These are phyloP conservation scores for Anguilla anguilla DNA, from an alignment of 2,797 vertebrate species.

Conservation along the genomic window DNA sequence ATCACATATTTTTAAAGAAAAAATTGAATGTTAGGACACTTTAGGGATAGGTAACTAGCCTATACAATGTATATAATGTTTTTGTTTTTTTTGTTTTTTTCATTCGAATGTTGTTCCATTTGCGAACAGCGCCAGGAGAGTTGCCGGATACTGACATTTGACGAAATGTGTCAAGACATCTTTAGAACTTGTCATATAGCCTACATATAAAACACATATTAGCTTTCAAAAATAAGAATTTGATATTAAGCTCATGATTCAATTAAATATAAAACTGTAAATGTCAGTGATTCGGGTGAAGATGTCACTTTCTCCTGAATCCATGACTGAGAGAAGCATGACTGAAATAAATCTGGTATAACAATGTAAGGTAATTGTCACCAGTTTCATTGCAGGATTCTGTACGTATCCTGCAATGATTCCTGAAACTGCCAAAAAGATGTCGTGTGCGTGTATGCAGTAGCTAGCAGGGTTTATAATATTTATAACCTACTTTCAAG, in stretches of 20 bases:
- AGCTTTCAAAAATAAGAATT: not conserved
- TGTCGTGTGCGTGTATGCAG: too few relatives aligned
- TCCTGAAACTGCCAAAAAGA: too few relatives aligned
- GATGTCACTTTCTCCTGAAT: not conserved
- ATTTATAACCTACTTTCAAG: too few relatives aligned
- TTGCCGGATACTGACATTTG: not conserved
- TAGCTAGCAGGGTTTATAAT: too few relatives aligned
- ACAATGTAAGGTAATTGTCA: not conserved
- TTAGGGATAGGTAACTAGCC: not conserved
- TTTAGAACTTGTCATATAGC: not conserved
- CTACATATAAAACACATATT: not conserved
- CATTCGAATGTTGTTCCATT: not conserved
- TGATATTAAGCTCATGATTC: not conserved
- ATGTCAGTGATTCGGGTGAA: not conserved
- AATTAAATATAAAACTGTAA: not conserved
- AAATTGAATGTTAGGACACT: not conserved
- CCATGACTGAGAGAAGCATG: not conserved
- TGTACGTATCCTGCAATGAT: too few relatives aligned
- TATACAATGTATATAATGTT: not conserved
- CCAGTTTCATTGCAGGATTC: too few relatives aligned
- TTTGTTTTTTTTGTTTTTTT: too few relatives aligned
- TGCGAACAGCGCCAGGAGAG: not conserved
- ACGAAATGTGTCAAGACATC: not conserved
- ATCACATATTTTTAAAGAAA: constrained; percentile 12
- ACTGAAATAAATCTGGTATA: not conserved